A percentile compares a stretch with the other conserved stretches of the same genome.
phyloP scores from a whole-genome alignment of 2,888 invertebrate species.

The Agrypnus murinus region DNA sequence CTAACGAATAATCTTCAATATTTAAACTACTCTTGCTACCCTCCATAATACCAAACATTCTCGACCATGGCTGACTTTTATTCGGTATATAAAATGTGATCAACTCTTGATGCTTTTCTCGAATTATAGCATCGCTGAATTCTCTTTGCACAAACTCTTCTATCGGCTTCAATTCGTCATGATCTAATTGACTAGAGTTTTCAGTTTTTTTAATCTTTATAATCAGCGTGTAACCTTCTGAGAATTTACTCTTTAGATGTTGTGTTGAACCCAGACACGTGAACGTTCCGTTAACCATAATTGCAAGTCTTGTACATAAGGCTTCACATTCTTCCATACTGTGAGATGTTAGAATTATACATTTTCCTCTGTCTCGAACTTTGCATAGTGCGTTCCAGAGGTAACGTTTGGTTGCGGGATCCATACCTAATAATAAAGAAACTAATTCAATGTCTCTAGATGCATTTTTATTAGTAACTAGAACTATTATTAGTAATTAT shows the following conservation, averaged over 20 bases:
- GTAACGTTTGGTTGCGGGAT: constrained; percentile 85
- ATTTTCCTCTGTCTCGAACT: constrained; percentile 81
- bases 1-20: constrained; percentile 87
- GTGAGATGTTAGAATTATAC: constrained; percentile 88
- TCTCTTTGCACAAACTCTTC: constrained; percentile 60
- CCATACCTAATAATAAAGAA: constrained; percentile 78
- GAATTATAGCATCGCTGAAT: constrained; percentile 67
- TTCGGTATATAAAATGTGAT: constrained; percentile 82
- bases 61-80: constrained; percentile 79
- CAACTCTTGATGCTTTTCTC: constrained; percentile 83
- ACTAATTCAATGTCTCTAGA: too few species aligned
- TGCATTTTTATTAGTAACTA: too few species aligned
- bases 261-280: constrained; percentile 88
- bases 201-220: constrained; percentile 68
- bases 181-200: constrained; percentile 45
- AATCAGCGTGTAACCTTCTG: constrained; percentile 73
- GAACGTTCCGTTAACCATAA: constrained; percentile 91
- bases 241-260: constrained; percentile 87
- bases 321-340: constrained; percentile 94
- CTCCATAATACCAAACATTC: constrained; percentile 85
- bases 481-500: too few species aligned
- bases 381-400: constrained; percentile 85
- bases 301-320: constrained; percentile 85
- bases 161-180: constrained; percentile 20
- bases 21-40: constrained; percentile 68